Evolutionary conservation across 2,113 vertebrate species (phyloP).

Genomic region (Corapipo altera): DNA sequence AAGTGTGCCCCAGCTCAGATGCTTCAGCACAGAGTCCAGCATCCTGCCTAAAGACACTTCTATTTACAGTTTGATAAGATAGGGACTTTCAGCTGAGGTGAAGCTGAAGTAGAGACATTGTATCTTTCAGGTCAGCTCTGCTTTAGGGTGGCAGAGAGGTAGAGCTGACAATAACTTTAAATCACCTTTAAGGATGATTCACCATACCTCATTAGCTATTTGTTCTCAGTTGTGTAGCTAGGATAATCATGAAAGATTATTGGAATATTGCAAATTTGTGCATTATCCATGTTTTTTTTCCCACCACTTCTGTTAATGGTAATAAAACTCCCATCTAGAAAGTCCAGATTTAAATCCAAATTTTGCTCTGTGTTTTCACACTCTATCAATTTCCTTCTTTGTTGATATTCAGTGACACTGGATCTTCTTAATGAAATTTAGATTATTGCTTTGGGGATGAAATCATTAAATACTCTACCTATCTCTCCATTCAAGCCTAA

Average conservation of each 20-base stretch:
- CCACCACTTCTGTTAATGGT: background rate
- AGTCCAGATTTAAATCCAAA: background rate
- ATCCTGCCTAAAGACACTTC: background rate
- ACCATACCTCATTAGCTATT: background rate
- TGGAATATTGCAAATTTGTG: background rate
- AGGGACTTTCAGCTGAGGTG: fast-evolving
- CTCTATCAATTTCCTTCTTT: background rate
- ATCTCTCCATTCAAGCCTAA: background rate
- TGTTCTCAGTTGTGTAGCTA: background rate
- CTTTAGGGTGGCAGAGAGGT: background rate
- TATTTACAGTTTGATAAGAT: background rate
- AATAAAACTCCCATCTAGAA: background rate
- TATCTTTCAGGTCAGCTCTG: background rate
- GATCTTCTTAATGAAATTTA: background rate
- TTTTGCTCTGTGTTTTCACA: background rate
- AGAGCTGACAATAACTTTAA: background rate
- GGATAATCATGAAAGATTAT: background rate
- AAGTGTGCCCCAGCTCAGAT: background rate
- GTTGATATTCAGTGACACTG: background rate
- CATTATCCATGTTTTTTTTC: fast-evolving
- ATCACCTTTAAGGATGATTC: background rate
- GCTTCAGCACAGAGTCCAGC: background rate
- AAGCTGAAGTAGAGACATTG: background rate
- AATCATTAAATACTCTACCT: background rate
- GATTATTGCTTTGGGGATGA: background rate